Conservation (phyloP, 2,888 invertebrate species). For the Nomada hirtipes region DNA sequence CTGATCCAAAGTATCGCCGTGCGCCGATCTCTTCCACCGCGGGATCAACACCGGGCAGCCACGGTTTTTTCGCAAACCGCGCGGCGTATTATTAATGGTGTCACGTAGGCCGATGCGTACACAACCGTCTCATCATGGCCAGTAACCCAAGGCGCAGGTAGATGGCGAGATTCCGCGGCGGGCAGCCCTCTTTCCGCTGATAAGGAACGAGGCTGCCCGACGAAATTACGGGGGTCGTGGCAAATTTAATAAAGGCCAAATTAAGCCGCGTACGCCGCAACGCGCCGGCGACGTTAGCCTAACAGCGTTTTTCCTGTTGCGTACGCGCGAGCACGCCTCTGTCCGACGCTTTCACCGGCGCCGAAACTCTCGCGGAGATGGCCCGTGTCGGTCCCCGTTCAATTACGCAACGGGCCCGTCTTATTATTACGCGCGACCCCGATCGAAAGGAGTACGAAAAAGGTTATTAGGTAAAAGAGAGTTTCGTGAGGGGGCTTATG, state of each 20-base stretch:
- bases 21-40: constrained; percentile 34
- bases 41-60: not conserved
- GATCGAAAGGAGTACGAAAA: constrained; percentile 36
- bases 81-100: constrained; percentile 70
- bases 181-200: constrained; percentile 60
- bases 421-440: constrained; percentile 51
- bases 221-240: constrained; percentile 68
- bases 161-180: constrained; percentile 60
- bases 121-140: constrained; percentile 73
- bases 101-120: constrained; percentile 66
- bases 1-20: constrained; percentile 8
- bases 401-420: constrained; percentile 51
- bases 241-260: constrained; percentile 70
- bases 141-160: constrained; percentile 69
- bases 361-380: constrained; percentile 30
- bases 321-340: not conserved
- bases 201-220: constrained; percentile 55
- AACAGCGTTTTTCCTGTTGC: constrained; percentile 39
- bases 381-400: constrained; percentile 27
- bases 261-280: constrained; percentile 58
- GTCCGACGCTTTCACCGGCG: constrained; percentile 27
- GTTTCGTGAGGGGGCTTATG: constrained; percentile 41
- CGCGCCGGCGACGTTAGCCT: constrained; percentile 27
- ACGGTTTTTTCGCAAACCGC: constrained; percentile 34
- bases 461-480: constrained; percentile 51